Evolutionary conservation across 2,113 vertebrate species (phyloP).

Genomic region (Oxygymnocypris stewartii): DNA sequence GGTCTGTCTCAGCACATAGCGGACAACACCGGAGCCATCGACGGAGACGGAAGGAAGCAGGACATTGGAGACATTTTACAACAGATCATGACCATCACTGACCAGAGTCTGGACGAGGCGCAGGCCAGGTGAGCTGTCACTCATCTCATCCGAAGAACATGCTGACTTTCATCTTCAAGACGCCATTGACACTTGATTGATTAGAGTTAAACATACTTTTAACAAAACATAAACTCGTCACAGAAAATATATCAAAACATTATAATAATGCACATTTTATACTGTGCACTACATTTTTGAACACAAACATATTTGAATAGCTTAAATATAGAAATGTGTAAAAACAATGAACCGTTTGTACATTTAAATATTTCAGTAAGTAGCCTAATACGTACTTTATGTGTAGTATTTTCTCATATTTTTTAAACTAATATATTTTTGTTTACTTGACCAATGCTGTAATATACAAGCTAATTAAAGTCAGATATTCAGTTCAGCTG

Average conservation of each 20-base stretch:
- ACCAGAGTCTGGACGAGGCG: slow-evolving; percentile 97
- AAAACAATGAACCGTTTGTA: background rate
- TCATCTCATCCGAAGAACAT: background rate
- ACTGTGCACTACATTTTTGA: background rate
- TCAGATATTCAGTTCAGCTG: background rate
- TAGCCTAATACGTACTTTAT: background rate
- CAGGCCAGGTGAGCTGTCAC: slow-evolving; percentile 88
- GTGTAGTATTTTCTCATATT: background rate
- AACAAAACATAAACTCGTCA: background rate
- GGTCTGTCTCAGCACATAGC: slow-evolving; percentile 94
- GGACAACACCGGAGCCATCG: slow-evolving; percentile 85
- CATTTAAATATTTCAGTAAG: background rate
- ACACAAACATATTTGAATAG: too few species aligned
- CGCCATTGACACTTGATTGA: background rate
- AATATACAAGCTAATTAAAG: background rate
- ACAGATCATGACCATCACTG: slow-evolving; percentile 99
- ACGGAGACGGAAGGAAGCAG: slow-evolving; percentile 93
- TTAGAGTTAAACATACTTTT: too few species aligned
- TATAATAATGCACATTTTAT: background rate
- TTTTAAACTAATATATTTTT: background rate
- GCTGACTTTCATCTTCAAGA: background rate
- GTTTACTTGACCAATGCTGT: background rate
- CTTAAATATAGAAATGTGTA: background rate
- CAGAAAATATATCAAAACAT: background rate
- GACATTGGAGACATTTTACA: slow-evolving; percentile 99